Evolutionary conservation across 2,888 invertebrate genomes (phyloP).

Genomic region (Lasioglossum malachurum): DNA sequence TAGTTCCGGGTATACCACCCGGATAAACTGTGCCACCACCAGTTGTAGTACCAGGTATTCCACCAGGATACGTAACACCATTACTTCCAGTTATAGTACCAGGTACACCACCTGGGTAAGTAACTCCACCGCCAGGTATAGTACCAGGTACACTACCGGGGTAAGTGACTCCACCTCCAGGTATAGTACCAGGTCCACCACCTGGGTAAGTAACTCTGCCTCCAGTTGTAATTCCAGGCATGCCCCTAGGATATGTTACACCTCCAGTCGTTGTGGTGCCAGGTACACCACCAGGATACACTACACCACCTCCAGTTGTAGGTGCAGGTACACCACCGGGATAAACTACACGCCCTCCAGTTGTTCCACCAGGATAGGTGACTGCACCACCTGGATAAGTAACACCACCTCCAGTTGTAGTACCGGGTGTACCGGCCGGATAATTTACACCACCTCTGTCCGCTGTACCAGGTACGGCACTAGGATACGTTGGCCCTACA

Average conservation of each 20-base stretch:
- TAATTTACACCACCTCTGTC: conserved; percentile 9
- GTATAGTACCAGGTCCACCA: conserved; percentile 30
- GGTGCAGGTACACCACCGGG: background rate
- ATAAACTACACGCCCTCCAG: background rate
- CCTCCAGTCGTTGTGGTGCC: conserved; percentile 54
- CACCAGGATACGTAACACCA: background rate
- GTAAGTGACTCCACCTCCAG: conserved; percentile 25
- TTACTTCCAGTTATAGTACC: conserved; percentile 25
- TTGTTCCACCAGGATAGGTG: conserved; percentile 33
- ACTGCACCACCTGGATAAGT: conserved; percentile 9
- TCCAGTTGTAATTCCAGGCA: conserved; percentile 28
- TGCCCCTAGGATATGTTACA: conserved; percentile 5
- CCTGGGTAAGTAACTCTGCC: background rate
- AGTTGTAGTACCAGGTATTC: conserved; percentile 18
- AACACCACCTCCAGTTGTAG: conserved; percentile 40
- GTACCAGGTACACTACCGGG: conserved; percentile 24
- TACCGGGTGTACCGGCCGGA: conserved; percentile 50
- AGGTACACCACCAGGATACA: conserved; percentile 9
- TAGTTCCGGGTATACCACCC: background rate
- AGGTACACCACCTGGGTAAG: conserved; percentile 57
- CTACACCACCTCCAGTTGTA: background rate
- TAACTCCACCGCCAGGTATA: conserved; percentile 42
- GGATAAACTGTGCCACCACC: background rate
- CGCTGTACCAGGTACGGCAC: conserved; percentile 19
- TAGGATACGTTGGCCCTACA: conserved; percentile 22